These are phyloP conservation scores for Limenitis camilla DNA, from an alignment of 2,888 invertebrate genomes.

Conservation along the genomic window DNA sequence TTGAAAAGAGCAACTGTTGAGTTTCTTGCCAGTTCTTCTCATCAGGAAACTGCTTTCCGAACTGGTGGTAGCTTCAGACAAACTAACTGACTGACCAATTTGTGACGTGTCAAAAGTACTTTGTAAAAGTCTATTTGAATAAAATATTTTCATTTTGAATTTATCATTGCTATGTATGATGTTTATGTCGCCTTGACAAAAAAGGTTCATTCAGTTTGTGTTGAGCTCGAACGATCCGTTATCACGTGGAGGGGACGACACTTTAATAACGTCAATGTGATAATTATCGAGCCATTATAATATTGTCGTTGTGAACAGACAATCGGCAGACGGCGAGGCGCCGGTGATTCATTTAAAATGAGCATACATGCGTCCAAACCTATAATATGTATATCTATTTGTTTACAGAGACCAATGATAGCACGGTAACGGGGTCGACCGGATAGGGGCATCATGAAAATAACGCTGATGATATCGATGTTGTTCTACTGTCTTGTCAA, in stretches of 20 bases:
- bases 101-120: no score
- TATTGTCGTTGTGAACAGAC: constrained; percentile 63
- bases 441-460: constrained; percentile 30
- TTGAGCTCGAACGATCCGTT: constrained; percentile 14
- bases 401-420: constrained; percentile 65
- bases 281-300: constrained; percentile 61
- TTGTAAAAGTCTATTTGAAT: no score
- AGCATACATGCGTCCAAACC: constrained; percentile 55
- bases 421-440: constrained; percentile 43
- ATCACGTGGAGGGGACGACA: constrained; percentile 38
- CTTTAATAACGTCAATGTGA: constrained; percentile 57
- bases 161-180: background rate
- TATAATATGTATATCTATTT: constrained; percentile 53
- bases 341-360: constrained; percentile 70
- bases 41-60: no score
- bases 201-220: background rate
- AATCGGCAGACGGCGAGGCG: constrained; percentile 65
- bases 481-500: background rate
- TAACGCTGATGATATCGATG: constrained; percentile 1
- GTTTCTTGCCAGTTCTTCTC: no score
- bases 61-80: no score
- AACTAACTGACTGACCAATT: no score
- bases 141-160: no score
- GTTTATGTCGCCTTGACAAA: background rate
- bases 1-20: no score